Conservation (phyloP, 2,888 invertebrate species). For the Athalia cordata region DNA sequence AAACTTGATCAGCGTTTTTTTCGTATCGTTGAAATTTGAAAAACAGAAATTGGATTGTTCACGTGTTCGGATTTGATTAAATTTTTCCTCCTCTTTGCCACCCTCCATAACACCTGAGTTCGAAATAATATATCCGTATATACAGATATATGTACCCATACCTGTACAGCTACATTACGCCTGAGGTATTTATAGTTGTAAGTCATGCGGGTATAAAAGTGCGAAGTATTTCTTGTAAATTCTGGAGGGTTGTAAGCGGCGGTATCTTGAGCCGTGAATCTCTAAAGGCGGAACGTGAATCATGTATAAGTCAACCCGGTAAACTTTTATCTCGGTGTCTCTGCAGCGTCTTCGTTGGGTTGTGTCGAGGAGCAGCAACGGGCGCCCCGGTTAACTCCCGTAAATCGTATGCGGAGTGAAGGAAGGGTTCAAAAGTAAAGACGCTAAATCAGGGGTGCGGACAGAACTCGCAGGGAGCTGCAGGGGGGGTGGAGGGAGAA, state of each 20-base stretch:
- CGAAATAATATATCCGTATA: not conserved
- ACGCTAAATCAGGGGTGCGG: constrained; percentile 68
- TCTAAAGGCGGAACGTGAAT: constrained; percentile 29
- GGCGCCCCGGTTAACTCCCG: constrained; percentile 25
- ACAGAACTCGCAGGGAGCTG: constrained; percentile 42
- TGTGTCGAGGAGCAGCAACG: not conserved
- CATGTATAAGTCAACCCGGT: constrained; percentile 27
- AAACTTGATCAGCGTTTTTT: too few relatives aligned
- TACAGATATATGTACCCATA: not conserved
- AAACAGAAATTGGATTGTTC: too few relatives aligned
- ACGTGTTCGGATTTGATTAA: too few relatives aligned
- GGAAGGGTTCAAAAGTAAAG: constrained; percentile 60
- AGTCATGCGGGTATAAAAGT: not conserved
- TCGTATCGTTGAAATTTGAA: too few relatives aligned
- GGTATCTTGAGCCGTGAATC: constrained; percentile 38
- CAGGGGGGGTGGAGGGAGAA: constrained; percentile 45
- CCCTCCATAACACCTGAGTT: not conserved
- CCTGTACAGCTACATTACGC: too few relatives aligned
- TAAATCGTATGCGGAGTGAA: constrained; percentile 43
- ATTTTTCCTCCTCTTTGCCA: too few relatives aligned
- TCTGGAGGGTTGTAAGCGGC: constrained; percentile 30
- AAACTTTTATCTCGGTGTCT: constrained; percentile 37
- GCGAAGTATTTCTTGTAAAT: constrained; percentile 39
- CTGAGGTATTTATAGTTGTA: too few relatives aligned
- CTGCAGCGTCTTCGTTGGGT: not conserved